phyloP scores from a whole-genome alignment of 37 sponge, comb jelly and placozoan species.

The Halichondria panicea region DNA sequence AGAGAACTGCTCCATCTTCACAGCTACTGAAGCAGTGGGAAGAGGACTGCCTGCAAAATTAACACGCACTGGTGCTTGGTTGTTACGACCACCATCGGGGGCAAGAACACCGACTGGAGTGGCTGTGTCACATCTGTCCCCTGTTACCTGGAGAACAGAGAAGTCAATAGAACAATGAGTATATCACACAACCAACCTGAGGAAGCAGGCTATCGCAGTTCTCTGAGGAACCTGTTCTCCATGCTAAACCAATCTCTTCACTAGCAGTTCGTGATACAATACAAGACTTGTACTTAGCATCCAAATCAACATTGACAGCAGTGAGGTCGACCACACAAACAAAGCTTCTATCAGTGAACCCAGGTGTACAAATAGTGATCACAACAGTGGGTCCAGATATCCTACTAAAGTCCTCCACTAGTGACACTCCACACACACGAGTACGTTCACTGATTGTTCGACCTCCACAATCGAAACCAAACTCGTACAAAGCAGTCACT shows the following conservation, averaged over 20 bases:
- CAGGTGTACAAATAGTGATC: constrained; percentile 4
- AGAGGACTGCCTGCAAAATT: no score
- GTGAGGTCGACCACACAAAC: constrained; percentile 6
- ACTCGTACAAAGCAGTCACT: no score
- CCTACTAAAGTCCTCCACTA: constrained; percentile 26
- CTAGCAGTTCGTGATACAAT: not conserved
- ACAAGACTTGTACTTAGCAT: constrained; percentile 5
- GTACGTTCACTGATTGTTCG: no score
- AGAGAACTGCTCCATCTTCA: not conserved
- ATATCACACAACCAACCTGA: not conserved
- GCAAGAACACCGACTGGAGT: not conserved
- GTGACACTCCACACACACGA: constrained; percentile 24
- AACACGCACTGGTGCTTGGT: no score
- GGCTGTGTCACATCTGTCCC: not conserved
- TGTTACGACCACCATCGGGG: not conserved
- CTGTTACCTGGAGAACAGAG: not conserved
- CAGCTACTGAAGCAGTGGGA: not conserved
- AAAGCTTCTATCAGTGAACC: not conserved
- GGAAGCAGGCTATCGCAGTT: no score
- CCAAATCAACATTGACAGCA: constrained; percentile 13
- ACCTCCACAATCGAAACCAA: no score
- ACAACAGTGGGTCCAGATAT: constrained; percentile 1
- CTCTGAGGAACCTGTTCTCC: not conserved
- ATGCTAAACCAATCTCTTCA: not conserved
- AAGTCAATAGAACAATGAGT: not conserved